A percentile compares a stretch with the other conserved stretches of the same genome.
These are phyloP conservation scores for Campylomormyrus numenius DNA, from an alignment of 2,113 vertebrate species.

Conservation along the genomic window DNA sequence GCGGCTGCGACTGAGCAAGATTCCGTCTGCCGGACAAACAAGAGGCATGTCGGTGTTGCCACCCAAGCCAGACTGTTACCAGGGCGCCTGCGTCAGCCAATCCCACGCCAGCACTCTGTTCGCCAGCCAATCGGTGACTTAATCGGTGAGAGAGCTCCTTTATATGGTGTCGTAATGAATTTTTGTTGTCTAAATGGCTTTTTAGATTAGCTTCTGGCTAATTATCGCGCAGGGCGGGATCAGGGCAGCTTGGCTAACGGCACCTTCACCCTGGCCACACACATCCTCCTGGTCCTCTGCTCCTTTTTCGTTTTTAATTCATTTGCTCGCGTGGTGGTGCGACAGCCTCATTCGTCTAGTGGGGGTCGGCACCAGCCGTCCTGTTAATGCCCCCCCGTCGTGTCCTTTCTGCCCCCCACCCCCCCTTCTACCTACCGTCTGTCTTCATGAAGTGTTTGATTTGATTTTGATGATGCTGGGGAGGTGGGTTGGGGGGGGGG, in stretches of 20 bases:
- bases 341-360: neutral
- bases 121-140: slow-evolving; percentile 78
- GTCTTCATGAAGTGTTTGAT: neutral
- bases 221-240: slow-evolving; percentile 67
- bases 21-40: slow-evolving; percentile 78
- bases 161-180: slow-evolving; percentile 83
- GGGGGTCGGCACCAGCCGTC: neutral
- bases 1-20: slow-evolving; percentile 84
- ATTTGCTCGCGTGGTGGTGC: neutral
- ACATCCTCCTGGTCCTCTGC: neutral
- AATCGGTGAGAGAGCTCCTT: slow-evolving; percentile 81
- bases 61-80: slow-evolving; percentile 77
- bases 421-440: neutral
- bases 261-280: neutral
- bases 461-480: neutral
- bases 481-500: neutral
- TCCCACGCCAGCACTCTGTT: slow-evolving; percentile 59
- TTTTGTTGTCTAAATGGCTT: slow-evolving; percentile 73
- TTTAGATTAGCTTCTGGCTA: slow-evolving; percentile 66
- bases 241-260: slow-evolving; percentile 64
- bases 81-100: slow-evolving; percentile 73
- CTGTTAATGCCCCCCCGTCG: neutral
- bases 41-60: slow-evolving; percentile 58
- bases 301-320: neutral
- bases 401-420: neutral